phyloP scores from a whole-genome alignment of 2,888 invertebrate species.

The Agrilus cyanescens region DNA sequence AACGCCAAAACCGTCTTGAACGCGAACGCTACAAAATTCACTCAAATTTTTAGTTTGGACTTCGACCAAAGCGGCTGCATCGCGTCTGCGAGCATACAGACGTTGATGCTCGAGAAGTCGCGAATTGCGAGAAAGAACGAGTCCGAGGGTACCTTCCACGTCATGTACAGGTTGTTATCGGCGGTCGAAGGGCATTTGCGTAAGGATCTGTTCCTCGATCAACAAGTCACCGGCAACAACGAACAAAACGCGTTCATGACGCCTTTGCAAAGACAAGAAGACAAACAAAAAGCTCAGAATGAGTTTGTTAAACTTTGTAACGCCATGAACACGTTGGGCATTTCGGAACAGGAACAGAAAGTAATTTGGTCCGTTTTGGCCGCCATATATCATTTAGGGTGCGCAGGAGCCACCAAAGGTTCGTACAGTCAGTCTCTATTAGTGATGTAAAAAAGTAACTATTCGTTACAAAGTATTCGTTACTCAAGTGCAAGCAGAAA shows the following conservation, averaged over 20 bases:
- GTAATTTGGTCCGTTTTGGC: slow-evolving; percentile 80
- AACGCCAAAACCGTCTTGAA: slow-evolving; percentile 79
- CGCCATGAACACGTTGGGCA: slow-evolving; percentile 62
- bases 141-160: slow-evolving; percentile 58
- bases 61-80: slow-evolving; percentile 89
- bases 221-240: slow-evolving; percentile 52
- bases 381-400: slow-evolving; percentile 88
- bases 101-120: slow-evolving; percentile 67
- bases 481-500: too few relatives aligned
- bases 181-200: slow-evolving; percentile 74
- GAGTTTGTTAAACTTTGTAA: slow-evolving; percentile 72
- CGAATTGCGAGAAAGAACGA: slow-evolving; percentile 57
- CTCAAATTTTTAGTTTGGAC: slow-evolving; percentile 85
- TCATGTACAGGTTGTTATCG: slow-evolving; percentile 52
- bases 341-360: slow-evolving; percentile 67
- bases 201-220: slow-evolving; percentile 73
- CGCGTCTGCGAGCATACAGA: slow-evolving; percentile 79
- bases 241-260: slow-evolving; percentile 64
- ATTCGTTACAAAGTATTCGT: too few relatives aligned
- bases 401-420: slow-evolving; percentile 73
- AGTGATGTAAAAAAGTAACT: too few relatives aligned
- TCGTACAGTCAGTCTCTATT: slow-evolving; percentile 6
- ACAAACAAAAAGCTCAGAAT: slow-evolving; percentile 64
- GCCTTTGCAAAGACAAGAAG: slow-evolving; percentile 66
- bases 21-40: slow-evolving; percentile 78